Percentiles rank a stretch among this genome's conserved stretches.
These are phyloP conservation scores for Eurytoma adleriae DNA, from an alignment of 2,888 invertebrate genomes.

Conservation along the genomic window DNA sequence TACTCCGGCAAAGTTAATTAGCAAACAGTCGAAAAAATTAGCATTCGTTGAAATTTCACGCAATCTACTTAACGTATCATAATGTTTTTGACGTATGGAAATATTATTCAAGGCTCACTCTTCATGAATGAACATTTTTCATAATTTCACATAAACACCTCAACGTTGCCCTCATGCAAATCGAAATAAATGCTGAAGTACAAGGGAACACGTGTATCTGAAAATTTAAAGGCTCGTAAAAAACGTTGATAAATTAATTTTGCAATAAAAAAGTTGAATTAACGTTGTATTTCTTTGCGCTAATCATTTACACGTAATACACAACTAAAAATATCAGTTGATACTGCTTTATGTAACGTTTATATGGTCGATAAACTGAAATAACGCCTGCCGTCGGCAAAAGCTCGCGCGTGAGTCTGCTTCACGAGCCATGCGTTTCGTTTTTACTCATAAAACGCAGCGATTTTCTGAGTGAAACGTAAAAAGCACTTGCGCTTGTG, in stretches of 20 bases:
- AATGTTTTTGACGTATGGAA: conserved; percentile 28
- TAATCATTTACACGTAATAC: conserved; percentile 1
- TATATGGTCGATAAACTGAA: conserved; percentile 25
- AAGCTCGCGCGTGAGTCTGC: conserved; percentile 6
- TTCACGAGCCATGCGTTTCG: conserved; percentile 6
- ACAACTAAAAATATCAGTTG: conserved; percentile 27
- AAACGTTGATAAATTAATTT: conserved; percentile 20
- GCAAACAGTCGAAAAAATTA: background rate
- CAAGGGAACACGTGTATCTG: too few relatives aligned
- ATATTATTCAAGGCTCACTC: background rate
- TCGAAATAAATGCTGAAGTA: too few relatives aligned
- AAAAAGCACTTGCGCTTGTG: background rate
- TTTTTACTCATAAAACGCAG: conserved; percentile 7
- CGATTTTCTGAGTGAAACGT: background rate
- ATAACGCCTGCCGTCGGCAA: conserved; percentile 50
- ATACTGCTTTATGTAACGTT: conserved; percentile 7
- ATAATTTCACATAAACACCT: too few relatives aligned
- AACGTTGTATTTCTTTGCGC: background rate
- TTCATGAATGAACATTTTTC: too few relatives aligned
- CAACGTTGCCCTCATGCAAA: too few relatives aligned
- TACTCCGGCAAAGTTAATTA: background rate
- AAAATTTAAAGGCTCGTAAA: background rate
- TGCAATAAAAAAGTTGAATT: background rate
- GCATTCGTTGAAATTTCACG: background rate
- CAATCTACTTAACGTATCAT: conserved; percentile 1